Evolutionary conservation across 2,113 vertebrate species (phyloP).

Genomic region (cat (Felis catus)): DNA sequence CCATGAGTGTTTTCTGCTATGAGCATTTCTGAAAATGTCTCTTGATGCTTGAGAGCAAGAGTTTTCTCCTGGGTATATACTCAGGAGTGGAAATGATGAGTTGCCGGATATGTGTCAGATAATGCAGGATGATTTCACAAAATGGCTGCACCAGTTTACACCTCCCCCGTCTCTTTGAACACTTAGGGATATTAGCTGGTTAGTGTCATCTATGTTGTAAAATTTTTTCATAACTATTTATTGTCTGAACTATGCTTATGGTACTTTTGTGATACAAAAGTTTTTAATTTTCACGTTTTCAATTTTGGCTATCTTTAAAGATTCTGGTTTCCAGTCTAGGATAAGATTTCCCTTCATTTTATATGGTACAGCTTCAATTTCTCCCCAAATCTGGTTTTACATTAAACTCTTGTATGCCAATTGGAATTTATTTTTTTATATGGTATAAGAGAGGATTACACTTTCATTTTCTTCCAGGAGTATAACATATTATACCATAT

Average conservation of each 20-base stretch:
- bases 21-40: background rate
- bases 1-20: background rate
- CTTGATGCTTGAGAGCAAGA: background rate
- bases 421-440: background rate
- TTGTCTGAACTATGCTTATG: background rate
- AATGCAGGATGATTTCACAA: background rate
- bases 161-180: background rate
- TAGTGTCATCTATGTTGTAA: background rate
- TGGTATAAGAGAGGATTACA: background rate
- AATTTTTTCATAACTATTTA: background rate
- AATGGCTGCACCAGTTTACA: background rate
- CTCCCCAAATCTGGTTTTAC: background rate
- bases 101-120: background rate
- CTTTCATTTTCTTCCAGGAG: background rate
- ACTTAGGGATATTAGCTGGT: background rate
- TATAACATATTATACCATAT: background rate
- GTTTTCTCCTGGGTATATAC: background rate
- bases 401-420: background rate
- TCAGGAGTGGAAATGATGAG: background rate
- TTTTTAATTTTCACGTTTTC: background rate
- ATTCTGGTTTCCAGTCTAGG: background rate
- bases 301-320: background rate
- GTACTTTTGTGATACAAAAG: background rate
- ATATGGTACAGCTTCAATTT: background rate
- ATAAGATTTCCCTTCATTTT: background rate